These are phyloP conservation scores for Drosophila pseudoobscura DNA, from an alignment of 1,140 invertebrate genomes.

Conservation along the genomic window DNA sequence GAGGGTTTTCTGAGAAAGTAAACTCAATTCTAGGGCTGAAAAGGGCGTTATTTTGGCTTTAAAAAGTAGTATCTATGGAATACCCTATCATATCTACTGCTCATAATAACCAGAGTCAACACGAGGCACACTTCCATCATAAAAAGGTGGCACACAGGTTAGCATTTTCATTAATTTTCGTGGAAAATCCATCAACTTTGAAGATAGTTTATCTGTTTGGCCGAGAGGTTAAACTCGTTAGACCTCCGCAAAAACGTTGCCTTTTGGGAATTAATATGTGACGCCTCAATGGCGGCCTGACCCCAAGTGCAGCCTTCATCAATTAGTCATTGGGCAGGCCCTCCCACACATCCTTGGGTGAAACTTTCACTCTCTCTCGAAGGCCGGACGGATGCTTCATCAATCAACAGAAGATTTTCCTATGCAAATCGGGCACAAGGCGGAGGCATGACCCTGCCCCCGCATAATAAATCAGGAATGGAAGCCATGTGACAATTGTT, in stretches of 20 bases:
- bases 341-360: conserved; percentile 13
- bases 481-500: conserved; percentile 40
- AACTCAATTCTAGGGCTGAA: too few relatives aligned
- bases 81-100: conserved; percentile 31
- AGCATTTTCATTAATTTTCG: conserved; percentile 46
- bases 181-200: conserved; percentile 41
- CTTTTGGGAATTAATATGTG: conserved; percentile 1
- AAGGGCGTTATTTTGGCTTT: too few relatives aligned
- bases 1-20: too few relatives aligned
- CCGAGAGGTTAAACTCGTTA: conserved; percentile 56
- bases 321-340: conserved; percentile 30
- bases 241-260: conserved; percentile 28
- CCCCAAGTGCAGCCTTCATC: conserved; percentile 12
- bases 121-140: background rate
- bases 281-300: conserved; percentile 10
- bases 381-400: conserved; percentile 9
- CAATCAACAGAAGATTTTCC: conserved; percentile 22
- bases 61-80: conserved; percentile 21
- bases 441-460: conserved; percentile 2
- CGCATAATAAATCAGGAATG: conserved; percentile 37
- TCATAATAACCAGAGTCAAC: conserved; percentile 16
- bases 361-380: conserved; percentile 58
- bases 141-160: background rate
- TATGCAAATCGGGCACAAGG: conserved; percentile 23
- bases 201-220: conserved; percentile 14